Conservation (phyloP, 2,797 vertebrate species). For the Molossus molossus region DNA sequence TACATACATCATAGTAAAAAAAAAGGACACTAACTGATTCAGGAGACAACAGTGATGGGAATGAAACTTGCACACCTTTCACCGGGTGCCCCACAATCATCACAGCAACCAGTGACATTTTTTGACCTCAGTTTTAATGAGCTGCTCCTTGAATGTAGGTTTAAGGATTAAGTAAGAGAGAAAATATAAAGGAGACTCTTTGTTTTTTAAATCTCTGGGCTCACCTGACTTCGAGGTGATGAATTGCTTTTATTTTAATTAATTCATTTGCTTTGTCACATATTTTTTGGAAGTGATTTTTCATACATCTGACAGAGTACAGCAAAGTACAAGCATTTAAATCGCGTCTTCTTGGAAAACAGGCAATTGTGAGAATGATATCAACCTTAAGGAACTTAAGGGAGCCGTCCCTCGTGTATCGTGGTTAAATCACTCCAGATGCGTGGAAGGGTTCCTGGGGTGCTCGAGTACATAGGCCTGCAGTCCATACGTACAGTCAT, state of each 20-base stretch:
- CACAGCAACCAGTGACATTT: neutral
- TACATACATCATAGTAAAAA: neutral
- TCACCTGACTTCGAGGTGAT: neutral
- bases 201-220: neutral
- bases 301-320: neutral
- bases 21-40: neutral
- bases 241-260: neutral
- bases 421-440: no score
- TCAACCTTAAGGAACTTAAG: neutral
- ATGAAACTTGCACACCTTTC: neutral
- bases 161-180: neutral
- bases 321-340: neutral
- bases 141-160: neutral
- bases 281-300: neutral
- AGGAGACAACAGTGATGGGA: neutral
- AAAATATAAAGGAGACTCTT: neutral
- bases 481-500: no score
- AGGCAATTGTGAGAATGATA: neutral
- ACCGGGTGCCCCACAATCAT: accelerated
- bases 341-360: neutral
- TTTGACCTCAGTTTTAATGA: neutral
- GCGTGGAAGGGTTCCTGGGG: no score
- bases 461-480: no score
- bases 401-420: no score
- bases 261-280: neutral